phyloP scores from a whole-genome alignment of 37 sponge, comb jelly and placozoan species.

The Halichondria panicea region DNA sequence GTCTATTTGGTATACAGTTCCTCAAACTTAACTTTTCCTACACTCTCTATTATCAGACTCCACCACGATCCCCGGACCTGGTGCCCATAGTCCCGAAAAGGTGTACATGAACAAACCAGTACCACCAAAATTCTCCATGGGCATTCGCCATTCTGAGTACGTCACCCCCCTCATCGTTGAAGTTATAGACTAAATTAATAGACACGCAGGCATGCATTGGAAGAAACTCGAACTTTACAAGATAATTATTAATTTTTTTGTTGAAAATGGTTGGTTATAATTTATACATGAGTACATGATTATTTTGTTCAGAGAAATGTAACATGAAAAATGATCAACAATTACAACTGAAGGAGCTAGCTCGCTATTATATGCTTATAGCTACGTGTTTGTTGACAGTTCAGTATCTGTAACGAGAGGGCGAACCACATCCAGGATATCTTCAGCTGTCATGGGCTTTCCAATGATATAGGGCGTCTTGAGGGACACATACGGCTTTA shows the following conservation, averaged over 20 bases:
- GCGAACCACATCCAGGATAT: conserved; percentile 34
- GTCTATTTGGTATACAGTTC: too few relatives aligned
- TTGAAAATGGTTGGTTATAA: not conserved
- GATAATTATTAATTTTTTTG: too few relatives aligned
- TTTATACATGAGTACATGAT: not conserved
- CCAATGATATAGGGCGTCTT: conserved; percentile 39
- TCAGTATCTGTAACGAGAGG: too few relatives aligned
- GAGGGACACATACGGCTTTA: conserved; percentile 72
- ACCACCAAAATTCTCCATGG: conserved; percentile 89
- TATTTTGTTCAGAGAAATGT: too few relatives aligned
- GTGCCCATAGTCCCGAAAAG: conserved; percentile 89
- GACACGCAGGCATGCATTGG: conserved; percentile 2
- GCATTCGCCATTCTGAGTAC: conserved; percentile 96
- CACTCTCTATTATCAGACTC: too few relatives aligned
- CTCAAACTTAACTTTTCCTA: too few relatives aligned
- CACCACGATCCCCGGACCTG: conserved; percentile 94
- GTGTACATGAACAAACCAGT: conserved; percentile 70
- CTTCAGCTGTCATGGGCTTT: conserved; percentile 43
- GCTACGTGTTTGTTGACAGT: too few relatives aligned
- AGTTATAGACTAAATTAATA: conserved; percentile 60
- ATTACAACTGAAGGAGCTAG: too few relatives aligned
- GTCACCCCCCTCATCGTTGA: conserved; percentile 92
- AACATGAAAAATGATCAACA: too few relatives aligned
- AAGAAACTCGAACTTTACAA: too few relatives aligned
- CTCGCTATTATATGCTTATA: too few relatives aligned